Conservation (phyloP, 2,888 invertebrate genomes). For the Ichneumon xanthorius region DNA sequence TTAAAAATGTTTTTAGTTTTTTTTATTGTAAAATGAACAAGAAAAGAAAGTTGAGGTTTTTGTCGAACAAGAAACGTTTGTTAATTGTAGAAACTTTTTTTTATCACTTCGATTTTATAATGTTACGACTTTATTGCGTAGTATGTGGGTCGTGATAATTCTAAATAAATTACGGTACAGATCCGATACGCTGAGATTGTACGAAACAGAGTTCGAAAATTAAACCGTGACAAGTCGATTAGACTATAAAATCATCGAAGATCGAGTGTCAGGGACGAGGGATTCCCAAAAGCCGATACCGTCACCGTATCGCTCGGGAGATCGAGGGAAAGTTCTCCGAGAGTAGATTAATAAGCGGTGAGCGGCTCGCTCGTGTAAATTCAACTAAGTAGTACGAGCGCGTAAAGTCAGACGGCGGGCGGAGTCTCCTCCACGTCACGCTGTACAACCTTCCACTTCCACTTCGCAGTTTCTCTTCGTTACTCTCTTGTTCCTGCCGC, state of each 20-base stretch:
- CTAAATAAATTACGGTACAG: neutral
- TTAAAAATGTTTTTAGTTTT: neutral
- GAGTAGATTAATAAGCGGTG: conserved; percentile 67
- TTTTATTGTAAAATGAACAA: neutral
- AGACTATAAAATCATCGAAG: neutral
- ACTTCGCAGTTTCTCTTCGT: conserved; percentile 15
- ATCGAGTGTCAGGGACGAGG: conserved; percentile 19
- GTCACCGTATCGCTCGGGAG: conserved; percentile 12
- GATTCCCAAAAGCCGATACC: conserved; percentile 17
- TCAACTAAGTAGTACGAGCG: conserved; percentile 67
- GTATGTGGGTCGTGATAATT: no score
- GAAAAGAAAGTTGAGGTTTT: no score
- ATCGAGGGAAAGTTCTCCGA: conserved; percentile 46
- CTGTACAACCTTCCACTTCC: conserved; percentile 24
- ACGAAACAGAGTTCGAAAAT: neutral
- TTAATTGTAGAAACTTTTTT: neutral
- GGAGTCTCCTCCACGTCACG: conserved; percentile 17
- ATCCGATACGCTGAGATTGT: neutral
- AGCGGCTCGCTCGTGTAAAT: conserved; percentile 64
- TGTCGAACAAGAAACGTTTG: no score
- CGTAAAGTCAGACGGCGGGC: conserved; percentile 65
- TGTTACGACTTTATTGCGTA: neutral
- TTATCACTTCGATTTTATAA: neutral
- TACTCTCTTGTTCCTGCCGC: neutral
- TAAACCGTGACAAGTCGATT: neutral